phyloP scores from a whole-genome alignment of 2,113 vertebrate genomes.

The Passerina amoena region DNA sequence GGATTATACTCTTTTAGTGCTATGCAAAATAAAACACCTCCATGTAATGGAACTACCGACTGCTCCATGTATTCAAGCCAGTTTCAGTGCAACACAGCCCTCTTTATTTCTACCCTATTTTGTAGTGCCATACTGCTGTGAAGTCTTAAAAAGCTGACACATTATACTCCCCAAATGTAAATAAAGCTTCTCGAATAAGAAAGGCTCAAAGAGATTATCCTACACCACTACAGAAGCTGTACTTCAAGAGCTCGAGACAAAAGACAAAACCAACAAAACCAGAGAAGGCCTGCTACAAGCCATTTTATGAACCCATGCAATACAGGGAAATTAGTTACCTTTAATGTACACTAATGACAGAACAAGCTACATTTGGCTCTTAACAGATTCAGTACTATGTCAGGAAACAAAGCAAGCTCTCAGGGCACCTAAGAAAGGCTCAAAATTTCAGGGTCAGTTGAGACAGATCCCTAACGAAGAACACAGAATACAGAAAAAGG shows the following conservation, averaged over 20 bases:
- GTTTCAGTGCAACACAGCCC: neutral
- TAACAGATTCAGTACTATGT: neutral
- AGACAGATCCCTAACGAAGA: neutral
- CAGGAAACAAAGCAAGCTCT: neutral
- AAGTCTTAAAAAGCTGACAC: neutral
- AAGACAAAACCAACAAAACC: neutral
- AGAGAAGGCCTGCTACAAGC: neutral
- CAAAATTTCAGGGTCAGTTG: neutral
- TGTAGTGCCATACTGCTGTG: neutral
- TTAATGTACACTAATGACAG: neutral
- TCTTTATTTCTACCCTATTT: neutral
- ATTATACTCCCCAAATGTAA: neutral
- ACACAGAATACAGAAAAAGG: neutral
- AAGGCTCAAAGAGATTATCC: neutral
- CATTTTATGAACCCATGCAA: neutral
- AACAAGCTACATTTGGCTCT: neutral
- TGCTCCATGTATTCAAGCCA: neutral
- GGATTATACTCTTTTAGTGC: neutral
- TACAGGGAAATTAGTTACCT: neutral
- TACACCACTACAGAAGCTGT: neutral
- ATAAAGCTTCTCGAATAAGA: neutral
- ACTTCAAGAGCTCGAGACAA: neutral
- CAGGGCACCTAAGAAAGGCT: neutral
- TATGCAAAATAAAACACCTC: neutral
- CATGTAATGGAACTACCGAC: neutral